Evolutionary conservation across 2,113 vertebrate species (phyloP).

Genomic region (Xenopus tropicalis): DNA sequence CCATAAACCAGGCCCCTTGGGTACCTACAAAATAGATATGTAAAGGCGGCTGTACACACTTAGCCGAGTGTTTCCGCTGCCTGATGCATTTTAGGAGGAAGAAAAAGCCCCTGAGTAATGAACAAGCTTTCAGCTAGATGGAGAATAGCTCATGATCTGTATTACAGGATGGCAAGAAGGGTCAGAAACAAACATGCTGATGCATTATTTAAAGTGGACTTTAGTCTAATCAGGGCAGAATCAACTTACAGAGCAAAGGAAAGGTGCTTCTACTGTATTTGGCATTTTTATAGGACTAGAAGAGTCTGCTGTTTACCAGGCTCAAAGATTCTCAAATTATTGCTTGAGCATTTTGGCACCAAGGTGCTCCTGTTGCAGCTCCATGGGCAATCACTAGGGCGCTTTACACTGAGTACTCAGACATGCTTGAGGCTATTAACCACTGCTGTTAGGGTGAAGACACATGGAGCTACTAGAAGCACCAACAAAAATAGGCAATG

Average conservation of each 20-base stretch:
- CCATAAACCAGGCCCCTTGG: conserved; percentile 33
- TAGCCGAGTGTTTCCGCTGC: conserved; percentile 40
- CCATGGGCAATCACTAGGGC: too few species aligned
- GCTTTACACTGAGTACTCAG: too few species aligned
- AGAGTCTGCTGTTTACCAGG: too few species aligned
- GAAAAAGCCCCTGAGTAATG: conserved; percentile 42
- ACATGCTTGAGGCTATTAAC: too few species aligned
- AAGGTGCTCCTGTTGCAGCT: too few species aligned
- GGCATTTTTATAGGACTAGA: too few species aligned
- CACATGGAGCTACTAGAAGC: too few species aligned
- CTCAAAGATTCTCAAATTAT: too few species aligned
- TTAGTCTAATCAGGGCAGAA: conserved; percentile 23
- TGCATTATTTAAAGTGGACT: conserved; percentile 36
- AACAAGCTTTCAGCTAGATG: conserved; percentile 40
- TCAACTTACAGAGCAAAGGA: conserved; percentile 23
- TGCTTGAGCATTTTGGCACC: too few species aligned
- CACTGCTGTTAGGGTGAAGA: too few species aligned
- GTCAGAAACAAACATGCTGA: conserved; percentile 3
- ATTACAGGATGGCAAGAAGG: conserved; percentile 32
- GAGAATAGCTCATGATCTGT: conserved; percentile 24
- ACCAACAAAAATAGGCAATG: too few species aligned
- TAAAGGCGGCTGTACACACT: conserved; percentile 40
- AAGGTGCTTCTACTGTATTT: neutral
- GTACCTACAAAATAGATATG: conserved; percentile 23
- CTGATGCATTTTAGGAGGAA: conserved; percentile 37